A percentile compares a stretch with the other conserved stretches of the same genome.
These are phyloP conservation scores for Camponotus fellah DNA, from an alignment of 2,888 invertebrate species.

Conservation along the genomic window DNA sequence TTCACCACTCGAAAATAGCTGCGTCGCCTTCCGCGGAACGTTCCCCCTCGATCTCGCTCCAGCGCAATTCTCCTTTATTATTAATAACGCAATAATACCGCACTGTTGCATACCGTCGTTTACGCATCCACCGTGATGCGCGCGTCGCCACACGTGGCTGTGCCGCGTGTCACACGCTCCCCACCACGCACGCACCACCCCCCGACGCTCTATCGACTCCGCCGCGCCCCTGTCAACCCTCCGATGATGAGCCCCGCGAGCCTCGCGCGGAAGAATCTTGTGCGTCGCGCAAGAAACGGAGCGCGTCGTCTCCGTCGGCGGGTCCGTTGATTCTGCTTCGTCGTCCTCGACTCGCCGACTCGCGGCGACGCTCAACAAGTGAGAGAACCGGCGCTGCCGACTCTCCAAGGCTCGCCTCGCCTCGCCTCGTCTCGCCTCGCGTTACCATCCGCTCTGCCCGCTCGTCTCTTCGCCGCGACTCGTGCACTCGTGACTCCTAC, in stretches of 20 bases:
- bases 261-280: not conserved
- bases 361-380: constrained; percentile 84
- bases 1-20: constrained; percentile 61
- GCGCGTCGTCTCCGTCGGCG: constrained; percentile 61
- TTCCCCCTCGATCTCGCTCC: not conserved
- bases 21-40: constrained; percentile 51
- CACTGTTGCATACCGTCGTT: constrained; percentile 15
- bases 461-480: constrained; percentile 63
- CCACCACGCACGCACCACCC: constrained; percentile 20
- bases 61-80: constrained; percentile 16
- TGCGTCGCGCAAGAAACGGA: constrained; percentile 31
- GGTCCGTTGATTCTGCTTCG: constrained; percentile 70
- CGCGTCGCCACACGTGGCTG: constrained; percentile 50
- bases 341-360: constrained; percentile 72
- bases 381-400: constrained; percentile 81
- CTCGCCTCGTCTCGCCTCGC: constrained; percentile 59
- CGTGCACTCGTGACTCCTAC: constrained; percentile 66
- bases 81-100: constrained; percentile 11
- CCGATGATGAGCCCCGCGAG: not conserved
- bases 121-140: not conserved
- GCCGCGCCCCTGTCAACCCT: constrained; percentile 7
- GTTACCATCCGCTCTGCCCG: constrained; percentile 67
- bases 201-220: constrained; percentile 23
- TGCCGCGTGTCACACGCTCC: constrained; percentile 25
- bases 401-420: constrained; percentile 56